Evolutionary conservation across 2,113 vertebrate genomes (phyloP).

Genomic region (Stomatorhinus ivindoensis): DNA sequence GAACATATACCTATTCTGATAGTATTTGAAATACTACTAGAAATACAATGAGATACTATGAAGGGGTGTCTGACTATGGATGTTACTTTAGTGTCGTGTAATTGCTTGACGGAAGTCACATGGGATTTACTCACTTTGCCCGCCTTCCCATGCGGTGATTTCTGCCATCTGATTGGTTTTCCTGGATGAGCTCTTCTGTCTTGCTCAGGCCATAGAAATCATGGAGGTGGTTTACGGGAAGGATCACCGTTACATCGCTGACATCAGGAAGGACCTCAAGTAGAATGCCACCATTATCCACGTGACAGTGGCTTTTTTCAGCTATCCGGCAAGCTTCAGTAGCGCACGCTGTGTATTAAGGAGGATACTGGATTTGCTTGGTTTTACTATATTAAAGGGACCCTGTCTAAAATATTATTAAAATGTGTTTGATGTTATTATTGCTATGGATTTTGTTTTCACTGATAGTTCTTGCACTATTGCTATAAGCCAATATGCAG

Average conservation of each 20-base stretch:
- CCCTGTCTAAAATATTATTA: neutral
- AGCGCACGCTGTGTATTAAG: neutral
- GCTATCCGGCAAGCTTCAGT: neutral
- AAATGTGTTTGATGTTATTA: neutral
- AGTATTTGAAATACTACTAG: neutral
- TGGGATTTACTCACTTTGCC: neutral
- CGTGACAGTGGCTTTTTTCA: neutral
- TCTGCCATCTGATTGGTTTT: neutral
- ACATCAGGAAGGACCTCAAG: constrained; percentile 76
- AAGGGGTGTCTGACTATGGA: neutral
- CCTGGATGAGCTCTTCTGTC: constrained; percentile 6
- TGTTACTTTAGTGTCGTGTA: neutral
- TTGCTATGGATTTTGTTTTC: neutral
- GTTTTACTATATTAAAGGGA: neutral
- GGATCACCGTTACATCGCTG: constrained; percentile 78
- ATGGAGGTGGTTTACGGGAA: constrained; percentile 93
- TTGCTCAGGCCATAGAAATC: constrained; percentile 75
- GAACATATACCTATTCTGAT: neutral
- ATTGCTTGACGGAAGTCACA: neutral
- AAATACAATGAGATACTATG: neutral
- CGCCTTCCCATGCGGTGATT: neutral
- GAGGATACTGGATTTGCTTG: neutral
- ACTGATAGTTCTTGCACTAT: neutral
- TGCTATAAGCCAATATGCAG: neutral
- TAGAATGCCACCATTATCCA: constrained; percentile 14